Evolutionary conservation across 2,113 vertebrate genomes (phyloP).

Genomic region (Nothocercus nigrocapillus): DNA sequence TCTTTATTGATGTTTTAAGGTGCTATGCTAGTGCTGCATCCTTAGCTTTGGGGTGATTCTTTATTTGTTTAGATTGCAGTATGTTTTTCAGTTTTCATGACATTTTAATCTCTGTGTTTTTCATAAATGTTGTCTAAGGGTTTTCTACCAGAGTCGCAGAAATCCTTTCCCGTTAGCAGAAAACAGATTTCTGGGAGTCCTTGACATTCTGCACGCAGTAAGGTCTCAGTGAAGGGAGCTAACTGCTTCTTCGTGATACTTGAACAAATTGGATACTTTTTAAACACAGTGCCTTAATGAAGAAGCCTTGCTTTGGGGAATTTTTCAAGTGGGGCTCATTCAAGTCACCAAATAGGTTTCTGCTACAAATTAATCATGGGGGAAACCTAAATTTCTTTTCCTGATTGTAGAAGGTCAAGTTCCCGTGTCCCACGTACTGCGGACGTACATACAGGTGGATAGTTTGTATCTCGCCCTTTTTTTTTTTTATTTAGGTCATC

Average conservation of each 20-base stretch:
- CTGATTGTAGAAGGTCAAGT: background rate
- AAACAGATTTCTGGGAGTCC: background rate
- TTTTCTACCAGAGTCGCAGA: background rate
- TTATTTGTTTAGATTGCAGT: background rate
- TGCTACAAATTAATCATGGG: background rate
- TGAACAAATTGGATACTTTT: background rate
- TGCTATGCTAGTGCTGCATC: background rate
- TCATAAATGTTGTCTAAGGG: background rate
- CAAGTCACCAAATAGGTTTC: background rate
- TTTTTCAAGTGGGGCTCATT: background rate
- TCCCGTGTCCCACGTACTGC: background rate
- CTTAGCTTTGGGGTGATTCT: background rate
- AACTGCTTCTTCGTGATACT: background rate
- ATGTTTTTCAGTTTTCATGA: background rate
- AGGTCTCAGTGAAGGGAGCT: background rate
- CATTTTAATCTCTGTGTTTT: background rate
- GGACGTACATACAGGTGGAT: background rate
- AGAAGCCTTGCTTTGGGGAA: background rate
- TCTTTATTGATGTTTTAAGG: background rate
- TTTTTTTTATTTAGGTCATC: background rate
- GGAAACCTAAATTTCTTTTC: background rate
- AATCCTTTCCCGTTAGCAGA: background rate
- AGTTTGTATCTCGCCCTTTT: background rate
- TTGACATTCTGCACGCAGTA: background rate
- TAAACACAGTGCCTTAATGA: background rate